Base-by-base conservation (phyloP, 2,888 invertebrate genomes). In the Belgica antarctica region DNA sequence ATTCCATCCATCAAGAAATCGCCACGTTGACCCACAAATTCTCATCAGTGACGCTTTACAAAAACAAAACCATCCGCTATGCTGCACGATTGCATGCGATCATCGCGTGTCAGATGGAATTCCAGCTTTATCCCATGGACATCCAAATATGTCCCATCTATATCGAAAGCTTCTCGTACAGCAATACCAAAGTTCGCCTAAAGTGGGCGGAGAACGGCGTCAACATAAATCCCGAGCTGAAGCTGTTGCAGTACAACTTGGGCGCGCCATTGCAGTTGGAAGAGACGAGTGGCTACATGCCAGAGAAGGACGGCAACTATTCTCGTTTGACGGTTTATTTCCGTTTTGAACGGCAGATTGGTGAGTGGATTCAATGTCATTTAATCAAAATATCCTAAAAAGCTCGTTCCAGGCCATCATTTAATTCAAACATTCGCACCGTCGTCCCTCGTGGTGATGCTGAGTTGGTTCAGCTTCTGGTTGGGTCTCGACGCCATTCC, bases 381-480 rank as follows among this genome's bases (percentile, higher is more conserved):
- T 27, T 66, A n/a, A n/a, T n/a, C n/a, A 28, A 61, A 61, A 28
- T 31, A 5, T 62, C n/a, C n/a, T n/a, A n/a, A n/a, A 19, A 28
- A 63, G 4, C 22, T 12, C 4, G 17, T 47, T 46, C 17, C 46
- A 66, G 65, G 65, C 0, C 91, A 92, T 77, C 91, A 91, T 76
- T 79, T 92, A 65, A 91, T 92, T 73, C 92, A 92, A 78, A 90
- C 92, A 5, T 92, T 91, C 77, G 90, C 90, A 0, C 92, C 92
- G 0, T 92, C 92, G 1, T 88, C 89, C 0, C 79, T 92, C 28
- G 90, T 92, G 5, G 92, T 92, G 8, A 88, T 90, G 84, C 77
- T 92, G 5, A 91, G 90, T 1, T 92, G 92, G 92, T 91, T 92
- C 77, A 90, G 91, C 75, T 92, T 92, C 78, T 92, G 92, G 91